Evolutionary conservation across 2,113 vertebrate species (phyloP), one percentile per base, ranked within the genome.

Genomic region (Spermophilus dauricus): DNA sequence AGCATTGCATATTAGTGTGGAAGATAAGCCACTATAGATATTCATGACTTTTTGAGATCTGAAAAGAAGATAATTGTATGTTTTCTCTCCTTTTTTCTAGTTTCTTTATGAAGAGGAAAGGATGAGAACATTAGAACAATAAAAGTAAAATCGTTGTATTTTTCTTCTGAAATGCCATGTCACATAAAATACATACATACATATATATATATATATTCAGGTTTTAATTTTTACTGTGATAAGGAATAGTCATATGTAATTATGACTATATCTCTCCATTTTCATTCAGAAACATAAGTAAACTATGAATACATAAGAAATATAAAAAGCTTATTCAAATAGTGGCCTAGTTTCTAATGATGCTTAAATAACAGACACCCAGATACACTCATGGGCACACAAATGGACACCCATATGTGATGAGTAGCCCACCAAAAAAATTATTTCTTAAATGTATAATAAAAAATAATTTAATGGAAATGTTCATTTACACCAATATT

Each of bases 111-210:
- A 93, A 75, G 93, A 89, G 84, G 61, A 1, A 48, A 92, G 58
- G 58, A 61, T 17, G 86, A 83, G 37, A 58, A 88, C 28, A 9
- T 78, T 85, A 69, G 45, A 87, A 97, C 32, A 94, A 65, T 58
- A 26, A 85, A 53, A 65, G 0, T 39, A 20, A 10, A 87, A 78
- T 8, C 92, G 12, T 39, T 5, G 89, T 97, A 86, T 92, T 97
- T 95, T 86, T 85, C 28, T 93, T 81, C 14, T 80, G 73, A 95
- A 95, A 91, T 86, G 82, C 12, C 51, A 51, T 82, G 30, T 69
- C 89, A 86, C n/a, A 67, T 73, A 94, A 83, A 97, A 69, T 88
- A 88, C 34, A 58, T 94, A 92, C 94, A 34, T 77, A 56, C 58
- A 86, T 13, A 51, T 51, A 69, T 88, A 58, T 94, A 92, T 95